Base-by-base conservation (phyloP, 2,888 invertebrate genomes). In the Drosophila percnosoma region DNA sequence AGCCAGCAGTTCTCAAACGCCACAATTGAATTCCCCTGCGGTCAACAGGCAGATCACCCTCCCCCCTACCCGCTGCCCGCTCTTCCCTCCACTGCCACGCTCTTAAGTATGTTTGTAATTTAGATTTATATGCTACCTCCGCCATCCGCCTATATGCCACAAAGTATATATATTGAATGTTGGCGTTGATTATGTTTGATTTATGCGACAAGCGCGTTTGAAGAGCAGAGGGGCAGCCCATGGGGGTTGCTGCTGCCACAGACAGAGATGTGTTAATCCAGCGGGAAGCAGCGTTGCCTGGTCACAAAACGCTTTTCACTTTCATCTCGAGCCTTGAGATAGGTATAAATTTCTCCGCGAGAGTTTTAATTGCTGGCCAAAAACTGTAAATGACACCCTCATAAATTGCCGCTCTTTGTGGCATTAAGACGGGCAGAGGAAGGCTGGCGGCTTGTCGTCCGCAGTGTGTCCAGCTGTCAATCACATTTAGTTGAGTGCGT, bases 161-260 rank as follows among this genome's bases (percentile, higher is more conserved):
- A 45, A 8, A 21, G 11, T 65, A 66, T 68, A 68, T 57, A 53
- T 74, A 88, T 90, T 68, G 89, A 63, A 69, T 74, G 73, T 78
- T 76, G 76, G 73, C 82, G 89, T 87, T 87, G 90, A 90, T 87
- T 87, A 87, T 90, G 78, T 78, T 87, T 87, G 87, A 87, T 87
- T 87, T 87, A 87, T 90, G 75, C 74, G 90, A 86, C 90, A 80
- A 69, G 59, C 68, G 62, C 63, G 83, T 77, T 83, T 49, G 18
- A 59, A 31, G 55, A 57, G 52, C 27, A 49, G 60, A 51, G 58
- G 54, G 49, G 42, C 57, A 33, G 49, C 40, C 68, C 84, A 82
- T 68, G 74, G 69, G 82, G 69, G 78, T 69, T 73, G 68, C 24
- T 57, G 57, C 53, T 54, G 65, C 54, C 42, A 10, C 45, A 53